Conservation (phyloP, 2,888 invertebrate genomes). For the Gandaritis pyraliata region DNA sequence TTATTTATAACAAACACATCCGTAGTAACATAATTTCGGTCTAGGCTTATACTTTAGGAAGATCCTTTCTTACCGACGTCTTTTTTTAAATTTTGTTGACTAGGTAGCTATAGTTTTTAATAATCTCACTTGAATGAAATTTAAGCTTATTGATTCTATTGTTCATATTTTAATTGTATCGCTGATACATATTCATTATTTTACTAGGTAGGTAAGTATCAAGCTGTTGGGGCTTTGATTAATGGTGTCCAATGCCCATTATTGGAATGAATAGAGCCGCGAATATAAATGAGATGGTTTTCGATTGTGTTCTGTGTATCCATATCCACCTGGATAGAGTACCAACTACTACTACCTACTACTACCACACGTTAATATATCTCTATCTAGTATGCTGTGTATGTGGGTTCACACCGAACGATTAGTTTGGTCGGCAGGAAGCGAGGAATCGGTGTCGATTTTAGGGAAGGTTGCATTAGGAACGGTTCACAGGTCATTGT, state of each 20-base stretch:
- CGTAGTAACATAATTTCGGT: background rate
- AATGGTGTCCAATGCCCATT: conserved; percentile 38
- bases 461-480: conserved; percentile 77
- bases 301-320: conserved; percentile 37
- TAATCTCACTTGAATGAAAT: too few species aligned
- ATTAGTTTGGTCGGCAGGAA: conserved; percentile 64
- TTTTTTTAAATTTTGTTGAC: too few species aligned
- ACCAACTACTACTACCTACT: too few species aligned
- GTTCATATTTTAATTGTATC: conserved; percentile 43
- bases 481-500: conserved; percentile 80
- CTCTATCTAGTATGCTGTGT: conserved; percentile 39
- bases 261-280: conserved; percentile 26
- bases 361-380: conserved; percentile 25
- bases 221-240: conserved; percentile 53
- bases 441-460: conserved; percentile 80
- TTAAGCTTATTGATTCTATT: background rate
- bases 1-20: conserved; percentile 37
- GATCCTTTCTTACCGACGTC: too few species aligned
- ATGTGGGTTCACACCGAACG: conserved; percentile 52
- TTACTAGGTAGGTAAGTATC: conserved; percentile 44
- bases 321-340: background rate
- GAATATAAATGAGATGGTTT: conserved; percentile 36
- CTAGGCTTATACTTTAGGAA: too few species aligned
- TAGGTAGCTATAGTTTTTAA: too few species aligned
- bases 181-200: conserved; percentile 64